Evolutionary conservation across 35 echinoderm and acorn worm species (phyloP).

Genomic region (Ophioderma brevispina): DNA sequence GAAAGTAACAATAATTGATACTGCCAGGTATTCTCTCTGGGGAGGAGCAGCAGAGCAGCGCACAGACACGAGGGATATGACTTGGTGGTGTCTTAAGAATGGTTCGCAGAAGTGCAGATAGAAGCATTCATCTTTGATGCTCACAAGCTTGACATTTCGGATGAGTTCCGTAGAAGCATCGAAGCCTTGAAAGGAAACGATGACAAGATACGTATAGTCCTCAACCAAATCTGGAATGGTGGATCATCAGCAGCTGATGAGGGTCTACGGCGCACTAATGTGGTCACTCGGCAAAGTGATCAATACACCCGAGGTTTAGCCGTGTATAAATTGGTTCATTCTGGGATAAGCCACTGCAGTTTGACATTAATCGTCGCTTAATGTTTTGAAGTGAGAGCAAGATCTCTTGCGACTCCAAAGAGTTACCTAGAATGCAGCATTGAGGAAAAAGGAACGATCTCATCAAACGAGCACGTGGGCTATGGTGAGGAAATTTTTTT

Average conservation of each 20-base stretch:
- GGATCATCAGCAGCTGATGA: too few relatives aligned
- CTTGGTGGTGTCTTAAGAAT: constrained; percentile 85
- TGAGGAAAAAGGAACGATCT: too few relatives aligned
- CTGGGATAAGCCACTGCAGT: too few relatives aligned
- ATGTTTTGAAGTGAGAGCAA: too few relatives aligned
- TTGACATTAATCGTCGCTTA: too few relatives aligned
- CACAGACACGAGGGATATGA: constrained; percentile 96
- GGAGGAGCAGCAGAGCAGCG: constrained; percentile 82
- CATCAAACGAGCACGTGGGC: too few relatives aligned
- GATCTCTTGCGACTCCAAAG: too few relatives aligned
- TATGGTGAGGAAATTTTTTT: too few relatives aligned
- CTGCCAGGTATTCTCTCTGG: constrained; percentile 96
- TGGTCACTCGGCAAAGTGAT: constrained; percentile 97
- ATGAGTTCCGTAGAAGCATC: constrained; percentile 91
- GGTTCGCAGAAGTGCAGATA: constrained; percentile 92
- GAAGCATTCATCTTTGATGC: constrained; percentile 97
- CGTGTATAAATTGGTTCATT: too few relatives aligned
- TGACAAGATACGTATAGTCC: constrained; percentile 96
- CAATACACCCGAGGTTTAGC: constrained; percentile 91
- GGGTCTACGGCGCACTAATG: constrained; percentile 95
- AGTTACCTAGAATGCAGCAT: too few relatives aligned
- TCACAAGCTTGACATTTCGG: constrained; percentile 97
- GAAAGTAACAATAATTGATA: constrained; percentile 95
- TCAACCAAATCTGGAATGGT: constrained; percentile 92
- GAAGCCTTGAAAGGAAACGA: constrained; percentile 88